phyloP scores from a whole-genome alignment of 2,888 invertebrate species.

The Melikaiella ostensackeni region DNA sequence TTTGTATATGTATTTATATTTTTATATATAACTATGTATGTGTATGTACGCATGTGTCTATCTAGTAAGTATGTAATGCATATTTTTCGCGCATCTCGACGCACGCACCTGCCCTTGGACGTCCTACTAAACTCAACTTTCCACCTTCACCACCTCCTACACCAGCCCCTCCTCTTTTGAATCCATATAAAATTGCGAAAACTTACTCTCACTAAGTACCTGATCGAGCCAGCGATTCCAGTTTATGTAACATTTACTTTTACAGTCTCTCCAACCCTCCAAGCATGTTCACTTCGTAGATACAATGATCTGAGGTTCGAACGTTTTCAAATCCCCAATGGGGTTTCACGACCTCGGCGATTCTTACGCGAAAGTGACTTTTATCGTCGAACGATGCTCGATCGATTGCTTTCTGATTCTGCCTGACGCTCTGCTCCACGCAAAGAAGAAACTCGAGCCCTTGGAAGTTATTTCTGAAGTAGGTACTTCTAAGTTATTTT shows the following conservation, averaged over 20 bases:
- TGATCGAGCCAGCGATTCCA: constrained; percentile 31
- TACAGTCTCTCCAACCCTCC: constrained; percentile 11
- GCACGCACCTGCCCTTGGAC: constrained; percentile 36
- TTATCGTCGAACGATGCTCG: constrained; percentile 12
- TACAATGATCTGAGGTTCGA: neutral
- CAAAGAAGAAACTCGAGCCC: constrained; percentile 32
- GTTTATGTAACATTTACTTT: neutral
- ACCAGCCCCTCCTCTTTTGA: neutral
- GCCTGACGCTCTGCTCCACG: constrained; percentile 30
- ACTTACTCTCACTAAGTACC: constrained; percentile 14
- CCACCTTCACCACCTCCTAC: neutral
- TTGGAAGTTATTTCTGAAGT: constrained; percentile 30
- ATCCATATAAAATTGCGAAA: constrained; percentile 24
- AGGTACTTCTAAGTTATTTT: constrained; percentile 27
- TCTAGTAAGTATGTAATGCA: neutral
- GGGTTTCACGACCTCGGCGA: constrained; percentile 8
- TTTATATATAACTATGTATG: neutral
- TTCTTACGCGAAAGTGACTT: constrained; percentile 12
- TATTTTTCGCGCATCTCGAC: constrained; percentile 30
- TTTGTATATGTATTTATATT: neutral
- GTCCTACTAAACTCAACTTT: neutral
- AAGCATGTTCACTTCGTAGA: neutral
- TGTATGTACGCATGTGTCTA: constrained; percentile 24
- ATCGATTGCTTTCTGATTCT: constrained; percentile 33
- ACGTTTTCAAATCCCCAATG: constrained; percentile 17